These are phyloP conservation scores for Neelides folsomi DNA, from an alignment of 2,888 invertebrate genomes.

Conservation along the genomic window DNA sequence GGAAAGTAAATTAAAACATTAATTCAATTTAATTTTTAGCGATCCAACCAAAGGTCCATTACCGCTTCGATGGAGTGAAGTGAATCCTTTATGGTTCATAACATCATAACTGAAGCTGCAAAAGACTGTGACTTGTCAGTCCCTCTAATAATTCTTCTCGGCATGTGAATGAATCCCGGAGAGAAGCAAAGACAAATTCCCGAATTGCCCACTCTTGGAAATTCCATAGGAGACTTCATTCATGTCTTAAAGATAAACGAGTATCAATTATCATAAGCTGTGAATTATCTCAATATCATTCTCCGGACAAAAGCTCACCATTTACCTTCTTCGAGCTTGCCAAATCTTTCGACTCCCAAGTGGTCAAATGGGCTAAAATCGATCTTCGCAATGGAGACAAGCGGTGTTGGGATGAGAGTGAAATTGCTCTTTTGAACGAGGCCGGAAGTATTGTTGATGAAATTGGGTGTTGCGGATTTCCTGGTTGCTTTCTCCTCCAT, in stretches of 20 bases:
- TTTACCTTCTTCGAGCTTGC: slow-evolving; percentile 8
- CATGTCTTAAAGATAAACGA: slow-evolving; percentile 2
- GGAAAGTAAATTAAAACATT: too few relatives aligned
- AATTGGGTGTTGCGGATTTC: slow-evolving; percentile 18
- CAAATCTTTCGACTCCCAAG: slow-evolving; percentile 2
- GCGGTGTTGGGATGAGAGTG: not conserved
- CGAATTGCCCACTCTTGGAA: too few relatives aligned
- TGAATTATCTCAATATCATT: slow-evolving; percentile 21
- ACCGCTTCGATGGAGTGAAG: too few relatives aligned
- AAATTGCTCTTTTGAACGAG: slow-evolving; percentile 3
- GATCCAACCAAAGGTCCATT: too few relatives aligned
- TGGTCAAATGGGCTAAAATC: slow-evolving; percentile 14
- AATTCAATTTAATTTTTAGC: too few relatives aligned
- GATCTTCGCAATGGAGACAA: slow-evolving; percentile 3
- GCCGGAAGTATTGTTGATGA: slow-evolving; percentile 9
- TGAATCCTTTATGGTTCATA: too few relatives aligned
- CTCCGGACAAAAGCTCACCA: slow-evolving; percentile 12
- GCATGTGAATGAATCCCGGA: too few relatives aligned
- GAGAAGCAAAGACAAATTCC: too few relatives aligned
- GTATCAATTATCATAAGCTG: slow-evolving; percentile 18
- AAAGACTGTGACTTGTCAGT: too few relatives aligned
- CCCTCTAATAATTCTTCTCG: too few relatives aligned
- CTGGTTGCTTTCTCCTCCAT: slow-evolving; percentile 17
- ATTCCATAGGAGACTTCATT: too few relatives aligned
- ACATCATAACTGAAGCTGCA: too few relatives aligned